phyloP scores from a whole-genome alignment of 2,888 invertebrate species.

The Operophtera brumata region DNA sequence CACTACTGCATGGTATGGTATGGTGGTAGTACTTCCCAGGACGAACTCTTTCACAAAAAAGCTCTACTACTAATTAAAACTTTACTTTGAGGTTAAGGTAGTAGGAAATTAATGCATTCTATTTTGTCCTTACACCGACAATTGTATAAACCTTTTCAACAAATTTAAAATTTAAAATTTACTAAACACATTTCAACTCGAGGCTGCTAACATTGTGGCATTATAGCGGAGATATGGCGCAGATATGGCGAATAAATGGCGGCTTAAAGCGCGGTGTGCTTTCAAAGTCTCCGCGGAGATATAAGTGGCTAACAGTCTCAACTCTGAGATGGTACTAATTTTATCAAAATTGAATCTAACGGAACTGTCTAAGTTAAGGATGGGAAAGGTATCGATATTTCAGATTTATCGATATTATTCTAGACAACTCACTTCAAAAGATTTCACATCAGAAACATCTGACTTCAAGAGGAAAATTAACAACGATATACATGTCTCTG shows the following conservation, averaged over 20 bases:
- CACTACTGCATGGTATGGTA: too few relatives aligned
- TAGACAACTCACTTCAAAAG: too few relatives aligned
- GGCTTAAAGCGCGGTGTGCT: conserved; percentile 24
- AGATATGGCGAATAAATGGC: conserved; percentile 20
- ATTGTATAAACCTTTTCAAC: too few relatives aligned
- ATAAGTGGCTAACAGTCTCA: conserved; percentile 21
- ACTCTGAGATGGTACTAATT: conserved; percentile 28
- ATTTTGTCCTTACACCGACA: too few relatives aligned
- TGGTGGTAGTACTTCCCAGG: too few relatives aligned
- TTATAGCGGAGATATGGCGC: conserved; percentile 14
- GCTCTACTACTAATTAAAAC: too few relatives aligned
- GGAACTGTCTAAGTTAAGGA: conserved; percentile 25
- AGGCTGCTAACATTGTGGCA: conserved; percentile 11
- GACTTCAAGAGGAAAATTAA: too few relatives aligned
- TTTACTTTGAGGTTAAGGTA: too few relatives aligned
- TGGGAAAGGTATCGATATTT: conserved; percentile 6
- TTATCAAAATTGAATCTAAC: conserved; percentile 37
- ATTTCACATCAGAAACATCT: too few relatives aligned
- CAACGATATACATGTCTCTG: too few relatives aligned
- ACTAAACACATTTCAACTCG: conserved; percentile 10
- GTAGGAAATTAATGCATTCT: too few relatives aligned
- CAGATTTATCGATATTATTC: not conserved
- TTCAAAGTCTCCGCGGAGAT: conserved; percentile 21
- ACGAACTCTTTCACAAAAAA: too few relatives aligned
- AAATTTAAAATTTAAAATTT: not conserved